phyloP scores from a whole-genome alignment of 2,113 vertebrate genomes.

The Mustelus asterias region DNA sequence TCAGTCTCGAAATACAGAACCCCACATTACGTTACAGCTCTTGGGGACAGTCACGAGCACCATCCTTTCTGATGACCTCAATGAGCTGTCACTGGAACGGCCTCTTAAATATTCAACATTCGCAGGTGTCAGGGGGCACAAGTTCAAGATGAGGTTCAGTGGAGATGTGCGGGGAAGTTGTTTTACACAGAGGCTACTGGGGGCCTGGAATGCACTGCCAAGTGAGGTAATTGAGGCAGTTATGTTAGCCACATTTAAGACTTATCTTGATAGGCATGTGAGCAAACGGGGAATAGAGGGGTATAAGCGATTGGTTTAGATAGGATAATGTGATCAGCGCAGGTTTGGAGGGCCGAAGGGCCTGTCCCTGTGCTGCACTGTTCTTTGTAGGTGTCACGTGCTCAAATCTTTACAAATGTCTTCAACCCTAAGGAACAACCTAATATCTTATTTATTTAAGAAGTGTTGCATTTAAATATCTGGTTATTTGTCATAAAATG shows the following conservation, averaged over 20 bases:
- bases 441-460: neutral
- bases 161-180: too few relatives aligned
- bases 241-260: too few relatives aligned
- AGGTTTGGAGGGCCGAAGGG: too few relatives aligned
- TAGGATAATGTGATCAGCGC: too few relatives aligned
- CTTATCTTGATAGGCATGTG: too few relatives aligned
- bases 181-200: too few relatives aligned
- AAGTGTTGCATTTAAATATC: neutral
- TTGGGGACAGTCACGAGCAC: neutral
- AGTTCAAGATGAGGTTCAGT: too few relatives aligned
- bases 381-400: neutral
- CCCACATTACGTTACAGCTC: neutral
- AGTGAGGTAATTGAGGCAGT: too few relatives aligned
- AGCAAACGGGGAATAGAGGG: too few relatives aligned
- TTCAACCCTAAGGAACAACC: neutral
- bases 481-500: neutral
- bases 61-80: neutral
- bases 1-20: neutral
- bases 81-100: neutral
- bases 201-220: too few relatives aligned
- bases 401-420: neutral
- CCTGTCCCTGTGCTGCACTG: too few relatives aligned
- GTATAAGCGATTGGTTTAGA: too few relatives aligned
- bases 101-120: neutral
- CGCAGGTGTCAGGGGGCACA: neutral